Base-by-base conservation (phyloP, 2,797 vertebrate genomes). In the Hippopotamyrus pictus region DNA sequence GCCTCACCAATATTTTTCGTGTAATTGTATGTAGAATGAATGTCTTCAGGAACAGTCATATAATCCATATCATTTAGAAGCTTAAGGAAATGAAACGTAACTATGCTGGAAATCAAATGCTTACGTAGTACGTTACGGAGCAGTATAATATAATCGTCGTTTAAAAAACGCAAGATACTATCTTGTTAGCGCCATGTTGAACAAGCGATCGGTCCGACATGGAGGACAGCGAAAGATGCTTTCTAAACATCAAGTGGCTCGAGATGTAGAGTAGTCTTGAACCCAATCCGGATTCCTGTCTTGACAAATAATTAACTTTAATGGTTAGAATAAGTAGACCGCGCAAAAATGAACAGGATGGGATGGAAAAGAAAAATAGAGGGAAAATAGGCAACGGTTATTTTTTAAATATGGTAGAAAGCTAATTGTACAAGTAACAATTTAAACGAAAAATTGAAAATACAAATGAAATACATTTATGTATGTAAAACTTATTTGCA, bases 1-100 rank as follows among this genome's bases (percentile, higher is more conserved):
- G 1, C 53, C 12, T 46, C 90, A 89, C 89, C 87, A 41, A 17
- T 51, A 95, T 94, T 94, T 93, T 92, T 33, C 54, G 22, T 59
- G 86, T 29, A 22, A 79, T 48, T 79, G 59, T 17, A 19, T n/a
- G 29, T 86, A 41, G 12, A 54, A 54, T 12, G 1, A 54, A 86
- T 86, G 12, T 57, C 19, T 48, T n/a, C 46, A 12, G 48, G 14
- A 86, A 57, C 25, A 54, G 29, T 54, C 46, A 17, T 6, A 86
- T 8, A 85, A 51, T 51, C 22, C 25, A 86, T 25, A 57, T 86
- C 2, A 37, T 17, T 25, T 17, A 83, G 44, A 83, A 41, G 22
- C 22, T 12, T 8, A 8, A 14, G 50, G 53, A 85, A 85, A 51
- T 53, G 3, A 85, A 85, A 85, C 33, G 46, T 33, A 85, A 85